These are phyloP conservation scores for Drosophila buzzatii DNA, from an alignment of 2,888 invertebrate species.

Conservation along the genomic window DNA sequence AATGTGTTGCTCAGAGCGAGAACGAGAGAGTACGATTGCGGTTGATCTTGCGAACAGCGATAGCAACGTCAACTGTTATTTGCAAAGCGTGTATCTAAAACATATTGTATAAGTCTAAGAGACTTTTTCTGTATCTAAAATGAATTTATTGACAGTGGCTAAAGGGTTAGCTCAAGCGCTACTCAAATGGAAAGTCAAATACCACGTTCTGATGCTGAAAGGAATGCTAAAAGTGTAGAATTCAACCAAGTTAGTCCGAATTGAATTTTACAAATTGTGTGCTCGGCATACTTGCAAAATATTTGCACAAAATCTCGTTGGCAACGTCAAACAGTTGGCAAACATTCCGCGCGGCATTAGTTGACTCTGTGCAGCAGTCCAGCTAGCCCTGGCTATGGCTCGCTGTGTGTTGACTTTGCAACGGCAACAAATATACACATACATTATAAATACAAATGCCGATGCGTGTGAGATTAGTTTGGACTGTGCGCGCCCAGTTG, in stretches of 20 bases:
- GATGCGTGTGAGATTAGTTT: conserved; percentile 44
- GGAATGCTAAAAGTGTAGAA: not conserved
- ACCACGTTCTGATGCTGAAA: not conserved
- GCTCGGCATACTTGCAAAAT: conserved; percentile 23
- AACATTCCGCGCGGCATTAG: conserved; percentile 48
- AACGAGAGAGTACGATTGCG: too few species aligned
- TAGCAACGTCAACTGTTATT: too few species aligned
- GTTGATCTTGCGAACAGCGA: too few species aligned
- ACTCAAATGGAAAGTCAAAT: not conserved
- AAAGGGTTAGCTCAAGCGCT: not conserved
- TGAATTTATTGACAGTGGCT: not conserved
- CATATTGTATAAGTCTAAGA: not conserved
- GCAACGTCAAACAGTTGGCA: conserved; percentile 34
- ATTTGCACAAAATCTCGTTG: conserved; percentile 29
- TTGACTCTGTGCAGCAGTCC: conserved; percentile 27
- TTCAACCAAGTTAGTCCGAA: conserved; percentile 9
- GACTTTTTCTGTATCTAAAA: not conserved
- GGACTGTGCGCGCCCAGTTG: conserved; percentile 9
- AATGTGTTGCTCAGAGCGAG: too few species aligned
- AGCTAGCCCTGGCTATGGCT: conserved; percentile 26
- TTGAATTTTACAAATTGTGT: conserved; percentile 26
- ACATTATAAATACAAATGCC: conserved; percentile 35
- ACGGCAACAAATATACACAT: not conserved
- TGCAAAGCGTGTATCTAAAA: not conserved
- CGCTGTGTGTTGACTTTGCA: conserved; percentile 10